A percentile compares a stretch with the other conserved stretches of the same genome.
These are phyloP conservation scores for Gallinago stenura DNA, from an alignment of 2,797 vertebrate genomes.

Conservation along the genomic window DNA sequence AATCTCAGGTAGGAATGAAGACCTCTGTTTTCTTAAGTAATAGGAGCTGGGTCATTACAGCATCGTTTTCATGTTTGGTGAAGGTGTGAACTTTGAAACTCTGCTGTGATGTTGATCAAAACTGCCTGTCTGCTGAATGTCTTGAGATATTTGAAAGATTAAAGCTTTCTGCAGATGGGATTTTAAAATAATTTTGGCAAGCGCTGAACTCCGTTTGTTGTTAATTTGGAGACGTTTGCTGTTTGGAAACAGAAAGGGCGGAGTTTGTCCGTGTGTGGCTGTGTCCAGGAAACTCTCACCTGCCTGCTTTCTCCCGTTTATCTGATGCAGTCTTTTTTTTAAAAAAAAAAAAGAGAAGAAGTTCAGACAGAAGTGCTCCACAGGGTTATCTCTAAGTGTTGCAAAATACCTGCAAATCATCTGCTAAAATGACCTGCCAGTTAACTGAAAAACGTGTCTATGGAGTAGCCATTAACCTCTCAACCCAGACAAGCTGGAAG, in stretches of 20 bases:
- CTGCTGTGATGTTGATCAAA: background rate
- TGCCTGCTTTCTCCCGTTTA: constrained; percentile 32
- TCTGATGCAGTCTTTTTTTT: constrained; percentile 6
- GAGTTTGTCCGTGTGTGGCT: background rate
- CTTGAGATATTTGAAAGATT: background rate
- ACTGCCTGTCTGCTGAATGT: background rate
- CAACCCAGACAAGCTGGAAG: background rate
- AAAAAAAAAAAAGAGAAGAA: background rate
- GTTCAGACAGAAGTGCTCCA: constrained; percentile 8
- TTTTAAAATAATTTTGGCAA: background rate
- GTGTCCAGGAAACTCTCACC: constrained; percentile 3
- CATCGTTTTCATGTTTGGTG: background rate
- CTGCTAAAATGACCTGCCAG: constrained; percentile 56
- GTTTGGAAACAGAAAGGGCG: background rate
- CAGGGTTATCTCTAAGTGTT: constrained; percentile 44
- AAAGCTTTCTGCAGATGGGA: background rate
- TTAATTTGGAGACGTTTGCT: background rate
- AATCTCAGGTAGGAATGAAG: background rate
- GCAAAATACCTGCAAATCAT: constrained; percentile 55
- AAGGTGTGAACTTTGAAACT: background rate
- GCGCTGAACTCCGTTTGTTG: background rate
- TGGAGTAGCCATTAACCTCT: constrained; percentile 39
- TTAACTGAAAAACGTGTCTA: constrained; percentile 7
- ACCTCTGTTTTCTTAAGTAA: background rate
- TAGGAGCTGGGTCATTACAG: background rate